Conservation (phyloP, 64 coral and sea anemone species). For the Anthopleura sola region DNA sequence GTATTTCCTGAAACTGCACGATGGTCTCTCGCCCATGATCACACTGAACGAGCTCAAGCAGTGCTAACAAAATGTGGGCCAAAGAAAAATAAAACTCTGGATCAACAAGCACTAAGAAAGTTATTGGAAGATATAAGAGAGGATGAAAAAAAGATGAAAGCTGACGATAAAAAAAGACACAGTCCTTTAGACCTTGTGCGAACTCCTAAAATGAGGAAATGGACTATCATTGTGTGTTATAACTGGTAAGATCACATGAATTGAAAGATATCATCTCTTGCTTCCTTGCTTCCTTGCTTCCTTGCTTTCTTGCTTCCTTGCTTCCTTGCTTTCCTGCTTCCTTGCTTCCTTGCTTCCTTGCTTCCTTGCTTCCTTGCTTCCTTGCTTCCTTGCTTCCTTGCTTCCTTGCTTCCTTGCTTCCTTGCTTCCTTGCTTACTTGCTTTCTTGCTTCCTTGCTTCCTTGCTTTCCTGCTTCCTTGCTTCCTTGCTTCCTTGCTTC, state of each 20-base stretch:
- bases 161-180: background rate
- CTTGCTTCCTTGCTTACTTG: too few species aligned
- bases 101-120: background rate
- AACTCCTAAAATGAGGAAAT: slow-evolving; percentile 41
- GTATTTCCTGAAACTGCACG: slow-evolving; percentile 26
- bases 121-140: slow-evolving; percentile 13
- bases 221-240: slow-evolving; percentile 52
- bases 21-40: slow-evolving; percentile 11
- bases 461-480: too few species aligned
- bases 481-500: too few species aligned
- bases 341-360: too few species aligned
- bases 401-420: too few species aligned
- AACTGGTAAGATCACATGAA: slow-evolving; percentile 38
- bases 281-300: too few species aligned
- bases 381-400: too few species aligned
- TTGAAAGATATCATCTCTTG: background rate
- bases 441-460: too few species aligned
- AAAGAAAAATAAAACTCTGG: slow-evolving; percentile 21
- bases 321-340: too few species aligned
- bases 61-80: background rate
- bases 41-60: background rate
- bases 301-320: too few species aligned
- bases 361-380: too few species aligned
- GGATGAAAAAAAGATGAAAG: background rate
- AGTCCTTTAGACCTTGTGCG: slow-evolving; percentile 38